phyloP scores from a whole-genome alignment of 2,797 vertebrate genomes.

The Ctenosaura bakeri region DNA sequence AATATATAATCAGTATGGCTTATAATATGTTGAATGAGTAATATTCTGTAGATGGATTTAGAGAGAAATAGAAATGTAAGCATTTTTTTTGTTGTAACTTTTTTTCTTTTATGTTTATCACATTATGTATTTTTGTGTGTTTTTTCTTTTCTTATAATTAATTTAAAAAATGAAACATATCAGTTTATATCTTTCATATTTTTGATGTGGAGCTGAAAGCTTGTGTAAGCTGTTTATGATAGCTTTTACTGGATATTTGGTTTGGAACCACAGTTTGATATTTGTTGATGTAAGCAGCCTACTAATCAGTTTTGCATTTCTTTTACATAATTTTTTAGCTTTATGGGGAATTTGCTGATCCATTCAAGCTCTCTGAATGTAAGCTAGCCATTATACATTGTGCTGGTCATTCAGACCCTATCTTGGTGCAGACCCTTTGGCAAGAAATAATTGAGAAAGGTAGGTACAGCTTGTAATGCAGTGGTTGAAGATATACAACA shows the following conservation, averaged over 20 bases:
- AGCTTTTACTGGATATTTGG: neutral
- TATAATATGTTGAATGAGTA: too few relatives aligned
- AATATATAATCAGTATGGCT: too few relatives aligned
- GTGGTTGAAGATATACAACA: neutral
- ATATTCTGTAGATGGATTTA: too few relatives aligned
- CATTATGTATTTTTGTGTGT: too few relatives aligned
- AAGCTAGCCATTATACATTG: conserved; percentile 98
- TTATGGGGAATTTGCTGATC: conserved; percentile 96
- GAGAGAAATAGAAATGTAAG: too few relatives aligned
- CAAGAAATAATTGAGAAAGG: conserved; percentile 98
- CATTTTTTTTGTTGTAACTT: too few relatives aligned
- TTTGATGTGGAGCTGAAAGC: neutral
- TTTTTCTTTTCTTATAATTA: too few relatives aligned
- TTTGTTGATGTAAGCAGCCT: neutral
- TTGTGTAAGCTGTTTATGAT: neutral
- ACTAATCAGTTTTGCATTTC: conserved; percentile 23
- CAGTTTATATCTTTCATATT: neutral
- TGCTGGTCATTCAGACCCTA: conserved; percentile 93
- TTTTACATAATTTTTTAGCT: conserved; percentile 81
- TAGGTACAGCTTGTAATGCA: conserved; percentile 59
- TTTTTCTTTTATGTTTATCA: too few relatives aligned
- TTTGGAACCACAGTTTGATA: neutral
- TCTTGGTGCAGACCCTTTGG: conserved; percentile 96
- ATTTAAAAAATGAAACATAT: conserved; percentile 2
- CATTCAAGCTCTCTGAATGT: conserved; percentile 94